A percentile compares a stretch with the other conserved stretches of the same genome.
Conservation (phyloP, 2,797 vertebrate species). For the Gobio occitaniae region DNA sequence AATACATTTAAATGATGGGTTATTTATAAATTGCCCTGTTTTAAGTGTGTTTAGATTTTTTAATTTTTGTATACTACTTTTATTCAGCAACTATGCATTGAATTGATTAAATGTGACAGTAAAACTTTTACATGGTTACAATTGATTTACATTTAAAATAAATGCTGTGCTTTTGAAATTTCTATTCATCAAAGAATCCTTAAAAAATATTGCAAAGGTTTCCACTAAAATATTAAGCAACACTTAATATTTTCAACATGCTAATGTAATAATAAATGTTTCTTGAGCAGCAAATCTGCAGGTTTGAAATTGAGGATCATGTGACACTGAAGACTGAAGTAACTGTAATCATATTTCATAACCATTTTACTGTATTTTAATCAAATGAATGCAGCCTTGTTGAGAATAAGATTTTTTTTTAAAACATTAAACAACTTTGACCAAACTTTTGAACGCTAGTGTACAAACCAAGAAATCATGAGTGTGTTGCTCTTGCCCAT, state of each 20-base stretch:
- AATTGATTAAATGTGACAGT: conserved; percentile 1
- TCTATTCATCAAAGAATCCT: neutral
- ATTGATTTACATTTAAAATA: neutral
- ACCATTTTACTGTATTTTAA: neutral
- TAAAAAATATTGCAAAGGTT: neutral
- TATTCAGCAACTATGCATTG: neutral
- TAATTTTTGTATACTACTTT: neutral
- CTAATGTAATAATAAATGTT: neutral
- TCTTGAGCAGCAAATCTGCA: neutral
- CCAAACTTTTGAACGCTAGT: neutral
- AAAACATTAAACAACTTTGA: neutral
- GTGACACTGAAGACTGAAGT: neutral
- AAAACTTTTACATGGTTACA: neutral
- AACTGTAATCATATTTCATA: neutral
- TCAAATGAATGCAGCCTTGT: neutral
- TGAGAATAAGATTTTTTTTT: neutral
- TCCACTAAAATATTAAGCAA: neutral
- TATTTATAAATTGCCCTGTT: neutral
- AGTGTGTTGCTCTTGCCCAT: neutral
- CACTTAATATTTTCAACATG: neutral
- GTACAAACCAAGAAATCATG: neutral
- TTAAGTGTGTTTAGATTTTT: neutral
- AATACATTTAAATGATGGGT: neutral
- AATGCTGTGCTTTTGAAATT: neutral
- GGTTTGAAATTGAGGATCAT: neutral